A percentile compares a stretch with the other conserved stretches of the same genome.
These are phyloP conservation scores for Centropus unirufus DNA, from an alignment of 2,113 vertebrate genomes.

Conservation along the genomic window DNA sequence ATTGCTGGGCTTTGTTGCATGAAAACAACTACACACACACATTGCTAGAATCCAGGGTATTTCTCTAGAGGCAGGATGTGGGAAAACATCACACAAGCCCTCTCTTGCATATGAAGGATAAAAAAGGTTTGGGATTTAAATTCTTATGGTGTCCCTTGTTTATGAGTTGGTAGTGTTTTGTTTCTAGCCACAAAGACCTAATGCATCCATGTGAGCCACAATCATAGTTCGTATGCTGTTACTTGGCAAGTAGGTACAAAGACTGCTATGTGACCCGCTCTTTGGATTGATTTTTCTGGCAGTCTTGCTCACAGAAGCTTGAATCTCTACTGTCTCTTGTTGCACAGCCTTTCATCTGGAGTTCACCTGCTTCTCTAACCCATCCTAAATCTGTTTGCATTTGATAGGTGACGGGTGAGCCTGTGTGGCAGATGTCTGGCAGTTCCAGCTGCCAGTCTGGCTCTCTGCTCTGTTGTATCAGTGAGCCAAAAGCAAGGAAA, in stretches of 20 bases:
- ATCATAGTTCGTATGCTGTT: not conserved
- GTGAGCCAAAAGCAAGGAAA: not conserved
- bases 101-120: not conserved
- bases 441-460: not conserved
- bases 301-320: not conserved
- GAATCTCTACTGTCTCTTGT: not conserved
- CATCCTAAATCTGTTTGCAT: not conserved
- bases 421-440: not conserved
- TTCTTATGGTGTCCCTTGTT: not conserved
- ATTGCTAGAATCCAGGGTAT: not conserved
- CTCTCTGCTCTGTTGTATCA: not conserved
- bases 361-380: not conserved
- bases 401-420: not conserved
- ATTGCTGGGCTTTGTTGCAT: not conserved
- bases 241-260: not conserved
- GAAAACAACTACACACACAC: fast-evolving
- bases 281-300: not conserved
- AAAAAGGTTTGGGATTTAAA: not conserved
- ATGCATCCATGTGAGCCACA: not conserved
- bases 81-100: not conserved
- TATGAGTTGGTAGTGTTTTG: not conserved
- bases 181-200: not conserved
- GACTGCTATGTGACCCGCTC: not conserved
- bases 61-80: not conserved
- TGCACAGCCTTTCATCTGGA: not conserved